Percentiles rank a stretch among this genome's conserved stretches.
These are phyloP conservation scores for Calliopsis andreniformis DNA, from an alignment of 1,140 invertebrate genomes.

Conservation along the genomic window DNA sequence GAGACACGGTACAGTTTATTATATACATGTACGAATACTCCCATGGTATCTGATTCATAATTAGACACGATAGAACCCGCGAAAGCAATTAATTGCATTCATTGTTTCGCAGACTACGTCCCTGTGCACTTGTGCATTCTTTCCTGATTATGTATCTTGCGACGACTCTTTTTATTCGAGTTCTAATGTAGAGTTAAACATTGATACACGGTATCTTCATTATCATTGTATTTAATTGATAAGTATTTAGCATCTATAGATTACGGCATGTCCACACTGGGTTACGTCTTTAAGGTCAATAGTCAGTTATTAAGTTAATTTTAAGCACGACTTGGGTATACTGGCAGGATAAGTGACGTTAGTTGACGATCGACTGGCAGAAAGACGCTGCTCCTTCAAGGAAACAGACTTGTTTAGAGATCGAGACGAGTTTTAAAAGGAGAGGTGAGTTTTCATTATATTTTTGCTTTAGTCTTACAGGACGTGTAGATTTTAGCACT, in stretches of 20 bases:
- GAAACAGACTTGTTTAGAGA: too few species aligned
- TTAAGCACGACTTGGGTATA: neutral
- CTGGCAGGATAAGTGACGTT: neutral
- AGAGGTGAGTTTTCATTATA: too few species aligned
- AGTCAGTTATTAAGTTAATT: constrained; percentile 37
- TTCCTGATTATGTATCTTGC: neutral
- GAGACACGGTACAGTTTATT: too few species aligned
- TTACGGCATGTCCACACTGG: constrained; percentile 1
- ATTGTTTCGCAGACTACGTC: constrained; percentile 1
- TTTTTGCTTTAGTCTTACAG: too few species aligned
- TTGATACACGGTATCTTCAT: constrained; percentile 1
- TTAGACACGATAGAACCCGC: constrained; percentile 34
- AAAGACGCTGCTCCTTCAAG: neutral
- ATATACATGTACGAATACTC: neutral
- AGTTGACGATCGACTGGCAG: neutral
- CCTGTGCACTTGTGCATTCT: neutral
- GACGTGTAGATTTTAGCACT: too few species aligned
- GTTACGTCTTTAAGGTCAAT: constrained; percentile 27
- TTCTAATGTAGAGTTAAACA: too few species aligned
- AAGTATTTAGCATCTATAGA: constrained; percentile 28
- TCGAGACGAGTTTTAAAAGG: neutral
- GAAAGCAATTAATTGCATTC: constrained; percentile 38
- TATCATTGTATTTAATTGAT: constrained; percentile 44
- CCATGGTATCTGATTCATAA: constrained; percentile 1
- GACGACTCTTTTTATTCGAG: neutral